A percentile compares a stretch with the other conserved stretches of the same genome.
Conservation (phyloP, 2,888 invertebrate species). For the Pseudoips prasinana region DNA sequence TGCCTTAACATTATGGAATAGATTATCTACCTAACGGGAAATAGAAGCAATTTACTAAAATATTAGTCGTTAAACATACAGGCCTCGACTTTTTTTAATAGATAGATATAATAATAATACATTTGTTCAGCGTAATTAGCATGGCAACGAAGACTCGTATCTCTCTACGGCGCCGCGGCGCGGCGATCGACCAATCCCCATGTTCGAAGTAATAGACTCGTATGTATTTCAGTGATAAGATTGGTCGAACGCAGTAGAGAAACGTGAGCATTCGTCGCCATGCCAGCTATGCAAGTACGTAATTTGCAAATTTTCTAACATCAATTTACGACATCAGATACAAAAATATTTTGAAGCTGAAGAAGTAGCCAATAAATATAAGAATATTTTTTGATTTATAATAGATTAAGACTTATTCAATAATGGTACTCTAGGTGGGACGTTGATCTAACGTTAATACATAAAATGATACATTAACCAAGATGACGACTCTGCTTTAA, state of each 20-base stretch:
- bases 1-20: constrained; percentile 51
- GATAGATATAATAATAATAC: constrained; percentile 22
- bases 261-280: no score
- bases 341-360: constrained; percentile 31
- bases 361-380: constrained; percentile 28
- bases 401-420: constrained; percentile 54
- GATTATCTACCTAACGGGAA: constrained; percentile 48
- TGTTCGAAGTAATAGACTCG: no score
- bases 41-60: constrained; percentile 49
- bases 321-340: constrained; percentile 38
- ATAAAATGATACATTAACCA: constrained; percentile 44
- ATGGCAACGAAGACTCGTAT: no score
- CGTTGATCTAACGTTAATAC: constrained; percentile 33
- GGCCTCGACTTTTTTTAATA: constrained; percentile 34
- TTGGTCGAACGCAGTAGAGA: no score
- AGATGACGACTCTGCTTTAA: constrained; percentile 31
- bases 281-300: no score
- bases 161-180: no score
- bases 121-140: neutral
- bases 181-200: no score
- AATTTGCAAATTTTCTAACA: constrained; percentile 39
- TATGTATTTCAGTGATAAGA: no score
- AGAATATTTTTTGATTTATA: constrained; percentile 29
- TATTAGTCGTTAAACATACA: constrained; percentile 47
- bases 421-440: constrained; percentile 76